Evolutionary conservation across 1,140 invertebrate genomes (phyloP).

Genomic region (Diuraphis noxia): DNA sequence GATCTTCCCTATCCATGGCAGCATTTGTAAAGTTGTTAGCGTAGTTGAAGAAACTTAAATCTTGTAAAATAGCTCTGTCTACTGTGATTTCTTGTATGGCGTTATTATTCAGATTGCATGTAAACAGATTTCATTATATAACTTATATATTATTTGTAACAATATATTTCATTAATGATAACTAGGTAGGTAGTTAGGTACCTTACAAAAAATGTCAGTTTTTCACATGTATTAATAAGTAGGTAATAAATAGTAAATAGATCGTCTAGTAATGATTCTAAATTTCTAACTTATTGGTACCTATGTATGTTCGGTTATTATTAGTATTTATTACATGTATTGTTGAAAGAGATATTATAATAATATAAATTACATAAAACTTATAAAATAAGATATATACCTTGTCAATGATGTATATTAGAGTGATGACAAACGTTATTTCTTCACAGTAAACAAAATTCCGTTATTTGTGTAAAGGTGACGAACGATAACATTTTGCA

Average conservation of each 20-base stretch:
- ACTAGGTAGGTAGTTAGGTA: not conserved
- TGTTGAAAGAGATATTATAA: not conserved
- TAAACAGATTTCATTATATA: too few species aligned
- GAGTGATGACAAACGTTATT: too few species aligned
- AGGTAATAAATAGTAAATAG: not conserved
- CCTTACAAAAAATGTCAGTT: not conserved
- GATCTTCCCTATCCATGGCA: too few species aligned
- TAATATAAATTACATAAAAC: not conserved
- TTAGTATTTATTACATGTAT: not conserved
- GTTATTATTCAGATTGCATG: too few species aligned
- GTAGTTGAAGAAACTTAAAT: too few species aligned
- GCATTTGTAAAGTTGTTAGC: too few species aligned
- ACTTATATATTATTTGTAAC: not conserved
- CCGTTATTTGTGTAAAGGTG: too few species aligned
- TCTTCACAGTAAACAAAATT: too few species aligned
- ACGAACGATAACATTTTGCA: too few species aligned
- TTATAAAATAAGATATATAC: not conserved
- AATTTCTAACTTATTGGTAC: not conserved
- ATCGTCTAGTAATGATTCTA: not conserved
- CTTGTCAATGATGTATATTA: too few species aligned
- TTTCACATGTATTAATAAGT: not conserved
- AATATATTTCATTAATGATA: not conserved
- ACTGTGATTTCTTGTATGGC: too few species aligned
- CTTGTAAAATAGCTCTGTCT: too few species aligned
- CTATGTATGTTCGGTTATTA: not conserved